Base-by-base conservation (phyloP, 2,888 invertebrate genomes). In the Gymnocheta viridis region DNA sequence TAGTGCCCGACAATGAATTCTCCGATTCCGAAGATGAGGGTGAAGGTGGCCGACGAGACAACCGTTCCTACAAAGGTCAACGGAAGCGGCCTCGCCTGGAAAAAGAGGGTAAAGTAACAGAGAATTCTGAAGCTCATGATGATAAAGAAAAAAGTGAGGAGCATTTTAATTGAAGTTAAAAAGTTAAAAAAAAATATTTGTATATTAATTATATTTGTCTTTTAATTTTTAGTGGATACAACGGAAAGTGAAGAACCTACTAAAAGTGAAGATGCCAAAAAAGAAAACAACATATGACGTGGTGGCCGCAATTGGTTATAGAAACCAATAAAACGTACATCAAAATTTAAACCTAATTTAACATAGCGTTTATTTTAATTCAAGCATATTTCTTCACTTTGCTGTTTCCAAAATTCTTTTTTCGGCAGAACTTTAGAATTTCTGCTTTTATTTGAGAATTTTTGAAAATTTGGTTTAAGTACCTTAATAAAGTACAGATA, bases 1-100 rank as follows among this genome's bases (percentile, higher is more conserved):
- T 99, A 89, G 96, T 97, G 2, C 97, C 97, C 85, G 98, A 98
- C 88, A 98, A 98, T 89, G 99, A 99, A 90, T 96, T 97, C 89
- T 96, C 96, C 0, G 97, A 97, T 89, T 96, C 96, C 1, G 99
- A 99, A 91, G 98, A 98, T 90, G 99, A 99, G 91, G 96, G 96
- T 1, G 92, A 92, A 74, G 92, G 92, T 62, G 94, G 94, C 3
- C 93, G 95, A 1, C 93, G 95, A 78, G 95, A 95, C 90, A 94
- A 91, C 86, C 93, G 94, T 82, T 92, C 93, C n/a, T 94, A 93
- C 91, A 93, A 94, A 87, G 92, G 92, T 4, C 93, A 93, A 64
- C 93, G 96, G 84, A 96, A 96, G 91, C 93, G 96, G 0, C 96
- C 96, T 70, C 94, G 96, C 1, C 93, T 96, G 78, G 96, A 96